Evolutionary conservation across 2,888 invertebrate species (phyloP).

Genomic region (Meteorus colon): DNA sequence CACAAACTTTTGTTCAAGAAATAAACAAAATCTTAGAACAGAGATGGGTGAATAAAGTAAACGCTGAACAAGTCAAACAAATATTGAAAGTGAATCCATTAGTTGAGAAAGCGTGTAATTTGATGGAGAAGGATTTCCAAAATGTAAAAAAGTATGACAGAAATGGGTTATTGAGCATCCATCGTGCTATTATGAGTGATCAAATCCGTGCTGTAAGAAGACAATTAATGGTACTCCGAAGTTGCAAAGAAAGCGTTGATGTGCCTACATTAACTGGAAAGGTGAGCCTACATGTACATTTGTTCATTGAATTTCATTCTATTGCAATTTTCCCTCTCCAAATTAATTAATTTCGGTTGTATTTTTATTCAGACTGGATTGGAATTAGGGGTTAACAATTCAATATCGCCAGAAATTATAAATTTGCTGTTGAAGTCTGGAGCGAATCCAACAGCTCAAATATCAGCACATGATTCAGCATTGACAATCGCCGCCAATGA

Average conservation of each 20-base stretch:
- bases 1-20: slow-evolving; percentile 44
- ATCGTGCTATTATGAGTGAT: slow-evolving; percentile 60
- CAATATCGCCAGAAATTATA: slow-evolving; percentile 57
- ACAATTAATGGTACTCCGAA: slow-evolving; percentile 58
- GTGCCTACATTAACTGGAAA: slow-evolving; percentile 54
- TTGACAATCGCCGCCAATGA: slow-evolving; percentile 62
- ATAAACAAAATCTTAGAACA: slow-evolving; percentile 47
- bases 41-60: slow-evolving; percentile 30
- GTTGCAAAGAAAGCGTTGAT: slow-evolving; percentile 57
- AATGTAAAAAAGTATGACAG: slow-evolving; percentile 54
- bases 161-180: slow-evolving; percentile 63
- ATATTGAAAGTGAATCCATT: slow-evolving; percentile 49
- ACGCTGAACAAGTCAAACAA: slow-evolving; percentile 49
- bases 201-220: slow-evolving; percentile 54
- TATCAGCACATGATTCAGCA: slow-evolving; percentile 61
- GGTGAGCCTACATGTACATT: slow-evolving; percentile 53
- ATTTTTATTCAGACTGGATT: slow-evolving; percentile 62
- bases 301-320: background rate
- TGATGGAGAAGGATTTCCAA: slow-evolving; percentile 59
- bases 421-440: slow-evolving; percentile 60
- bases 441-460: slow-evolving; percentile 57
- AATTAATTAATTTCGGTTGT: background rate
- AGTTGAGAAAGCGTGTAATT: slow-evolving; percentile 41
- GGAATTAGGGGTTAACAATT: slow-evolving; percentile 62
- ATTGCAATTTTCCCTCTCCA: background rate